These are phyloP conservation scores for Indicator indicator DNA, from an alignment of 2,113 vertebrate genomes.

Conservation along the genomic window DNA sequence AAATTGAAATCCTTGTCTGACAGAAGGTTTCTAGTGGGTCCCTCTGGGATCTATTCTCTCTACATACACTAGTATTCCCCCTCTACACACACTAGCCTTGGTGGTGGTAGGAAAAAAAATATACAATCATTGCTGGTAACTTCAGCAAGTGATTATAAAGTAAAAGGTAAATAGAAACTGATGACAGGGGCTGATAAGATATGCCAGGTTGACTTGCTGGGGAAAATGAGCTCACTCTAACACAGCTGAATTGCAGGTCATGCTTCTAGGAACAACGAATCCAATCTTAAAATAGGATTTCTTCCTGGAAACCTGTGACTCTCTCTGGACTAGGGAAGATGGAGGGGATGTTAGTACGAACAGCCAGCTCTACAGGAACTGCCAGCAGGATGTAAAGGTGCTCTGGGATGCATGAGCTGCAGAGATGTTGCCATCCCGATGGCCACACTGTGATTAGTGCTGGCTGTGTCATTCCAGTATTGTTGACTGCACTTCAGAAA, in stretches of 20 bases:
- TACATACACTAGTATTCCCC: neutral
- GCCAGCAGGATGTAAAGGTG: neutral
- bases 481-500: neutral
- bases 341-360: neutral
- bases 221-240: neutral
- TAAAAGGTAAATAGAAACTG: neutral
- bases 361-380: neutral
- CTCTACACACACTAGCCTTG: neutral
- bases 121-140: neutral
- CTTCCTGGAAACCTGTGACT: neutral
- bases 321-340: neutral
- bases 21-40: neutral
- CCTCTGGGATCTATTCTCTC: neutral
- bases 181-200: neutral
- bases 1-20: neutral
- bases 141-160: neutral
- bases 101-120: neutral
- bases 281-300: neutral
- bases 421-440: neutral
- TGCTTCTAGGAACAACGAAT: neutral
- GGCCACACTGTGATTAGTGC: neutral
- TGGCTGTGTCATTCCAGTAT: neutral
- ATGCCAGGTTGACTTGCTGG: neutral
- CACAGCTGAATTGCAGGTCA: neutral
- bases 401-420: neutral